Evolutionary conservation across 2,797 vertebrate genomes (phyloP).

Genomic region (Discoglossus pictus): DNA sequence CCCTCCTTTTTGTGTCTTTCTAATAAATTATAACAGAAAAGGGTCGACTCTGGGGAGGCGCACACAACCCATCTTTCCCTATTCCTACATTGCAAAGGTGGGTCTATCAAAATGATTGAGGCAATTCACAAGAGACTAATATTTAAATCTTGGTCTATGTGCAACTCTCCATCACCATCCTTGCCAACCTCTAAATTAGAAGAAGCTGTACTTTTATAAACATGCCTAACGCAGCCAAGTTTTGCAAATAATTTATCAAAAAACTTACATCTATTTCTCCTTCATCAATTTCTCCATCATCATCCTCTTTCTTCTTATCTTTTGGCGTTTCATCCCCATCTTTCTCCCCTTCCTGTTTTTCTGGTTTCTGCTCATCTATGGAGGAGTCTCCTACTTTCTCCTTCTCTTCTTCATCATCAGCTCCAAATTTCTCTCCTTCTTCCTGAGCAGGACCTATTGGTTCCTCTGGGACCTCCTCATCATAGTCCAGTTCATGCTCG

Average conservation of each 20-base stretch:
- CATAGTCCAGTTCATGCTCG: conserved; percentile 95
- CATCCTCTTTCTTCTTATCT: conserved; percentile 92
- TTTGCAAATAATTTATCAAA: neutral
- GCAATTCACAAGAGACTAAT: too few relatives aligned
- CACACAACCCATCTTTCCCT: too few relatives aligned
- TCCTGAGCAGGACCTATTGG: conserved; percentile 69
- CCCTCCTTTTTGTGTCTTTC: too few relatives aligned
- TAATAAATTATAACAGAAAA: too few relatives aligned
- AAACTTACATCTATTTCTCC: conserved; percentile 97
- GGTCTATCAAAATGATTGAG: too few relatives aligned
- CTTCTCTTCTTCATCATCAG: conserved; percentile 78
- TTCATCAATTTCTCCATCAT: conserved; percentile 95
- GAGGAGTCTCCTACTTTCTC: conserved; percentile 72
- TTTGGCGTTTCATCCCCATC: conserved; percentile 76
- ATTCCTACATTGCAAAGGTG: too few relatives aligned
- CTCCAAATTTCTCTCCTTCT: conserved; percentile 77
- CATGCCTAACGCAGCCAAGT: too few relatives aligned
- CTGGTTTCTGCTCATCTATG: conserved; percentile 65
- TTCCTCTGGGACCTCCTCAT: conserved; percentile 95
- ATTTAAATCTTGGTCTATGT: too few relatives aligned
- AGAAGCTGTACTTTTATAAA: too few relatives aligned
- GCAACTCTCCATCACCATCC: too few relatives aligned
- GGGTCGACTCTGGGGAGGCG: too few relatives aligned
- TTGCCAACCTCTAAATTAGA: too few relatives aligned
- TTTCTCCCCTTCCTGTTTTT: conserved; percentile 68